Conservation (phyloP, 1,140 invertebrate species). For the Agrilus planipennis region DNA sequence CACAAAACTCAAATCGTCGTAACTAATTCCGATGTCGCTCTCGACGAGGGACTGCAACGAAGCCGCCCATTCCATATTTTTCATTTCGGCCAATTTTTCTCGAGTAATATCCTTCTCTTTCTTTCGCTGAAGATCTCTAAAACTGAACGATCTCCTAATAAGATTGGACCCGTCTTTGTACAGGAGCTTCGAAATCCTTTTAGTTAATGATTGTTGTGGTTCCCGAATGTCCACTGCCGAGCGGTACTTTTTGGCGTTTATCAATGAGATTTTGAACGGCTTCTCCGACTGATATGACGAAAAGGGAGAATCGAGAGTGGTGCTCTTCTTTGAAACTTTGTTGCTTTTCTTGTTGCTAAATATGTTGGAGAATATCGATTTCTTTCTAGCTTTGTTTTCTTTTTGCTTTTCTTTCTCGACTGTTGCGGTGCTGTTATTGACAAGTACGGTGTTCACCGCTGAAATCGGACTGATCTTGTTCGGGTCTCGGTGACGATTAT, state of each 20-base stretch:
- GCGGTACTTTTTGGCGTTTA: background rate
- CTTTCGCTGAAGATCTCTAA: slow-evolving; percentile 21
- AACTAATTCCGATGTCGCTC: slow-evolving; percentile 29
- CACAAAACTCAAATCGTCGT: slow-evolving; percentile 32
- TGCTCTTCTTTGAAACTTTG: slow-evolving; percentile 3
- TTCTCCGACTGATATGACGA: background rate
- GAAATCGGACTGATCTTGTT: slow-evolving; percentile 1
- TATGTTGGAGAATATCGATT: slow-evolving; percentile 1
- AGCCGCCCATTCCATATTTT: slow-evolving; percentile 26
- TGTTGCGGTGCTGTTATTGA: background rate
- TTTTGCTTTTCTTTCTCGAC: slow-evolving; percentile 1
- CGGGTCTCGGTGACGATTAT: too few relatives aligned
- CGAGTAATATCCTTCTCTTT: slow-evolving; percentile 15
- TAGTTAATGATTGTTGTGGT: slow-evolving; percentile 22
- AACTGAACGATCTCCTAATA: slow-evolving; percentile 26
- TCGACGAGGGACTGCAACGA: slow-evolving; percentile 30
- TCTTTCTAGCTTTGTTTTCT: background rate
- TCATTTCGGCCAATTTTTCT: slow-evolving; percentile 21
- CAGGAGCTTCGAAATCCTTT: slow-evolving; percentile 16
- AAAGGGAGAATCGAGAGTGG: slow-evolving; percentile 2
- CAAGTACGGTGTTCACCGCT: background rate
- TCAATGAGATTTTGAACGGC: background rate
- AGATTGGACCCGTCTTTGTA: slow-evolving; percentile 22
- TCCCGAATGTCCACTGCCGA: slow-evolving; percentile 6
- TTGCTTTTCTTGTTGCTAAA: slow-evolving; percentile 2